Evolutionary conservation across 2,888 invertebrate genomes (phyloP), one percentile per base, ranked within the genome.

Genomic region (Lepidocyrtinus sp.): DNA sequence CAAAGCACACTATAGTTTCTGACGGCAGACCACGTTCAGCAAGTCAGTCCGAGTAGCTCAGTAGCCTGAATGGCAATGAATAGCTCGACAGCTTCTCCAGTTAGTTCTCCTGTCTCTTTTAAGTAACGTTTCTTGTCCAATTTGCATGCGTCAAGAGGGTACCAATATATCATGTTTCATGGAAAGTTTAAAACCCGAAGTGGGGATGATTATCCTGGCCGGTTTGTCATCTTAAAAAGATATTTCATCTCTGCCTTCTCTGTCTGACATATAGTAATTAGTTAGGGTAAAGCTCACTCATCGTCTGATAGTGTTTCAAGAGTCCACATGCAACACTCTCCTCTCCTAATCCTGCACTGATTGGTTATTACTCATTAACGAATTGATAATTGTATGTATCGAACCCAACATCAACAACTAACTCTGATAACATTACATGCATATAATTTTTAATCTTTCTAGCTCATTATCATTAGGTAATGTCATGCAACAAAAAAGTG

Each of bases 321-420:
- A 74, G 74, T 46, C n/a, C 62, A 45, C 46, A 45, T 75, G 75
- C 75, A 67, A 45, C 25, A 25, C 45, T 27, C 46, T 25, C 45
- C 15, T 24, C 24, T 21, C 26, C 24, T 7, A 5, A 36, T 36
- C 25, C 59, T 73, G 73, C 73, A 73, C 73, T 73, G 64, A 73
- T 72, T 72, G n/a, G 21, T 45, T 36, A 68, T 36, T 36, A 12
- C 36, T 36, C 36, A 36, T 36, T 36, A 36, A 36, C 12, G 36
- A 36, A 36, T 36, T 36, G 5, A 36, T 36, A 7, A 36, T 36
- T 36, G 12, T 36, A 5, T 12, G 5, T 36, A 36, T 36, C 36
- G 12, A 36, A 36, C 5, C 36, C 36, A 36, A 12, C 36, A 36
- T 36, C 36, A 36, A 36, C 36, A 36, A 7, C n/a, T n/a, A n/a